Evolutionary conservation across 1,140 invertebrate genomes (phyloP).

Genomic region (Drosophila grimshawi): DNA sequence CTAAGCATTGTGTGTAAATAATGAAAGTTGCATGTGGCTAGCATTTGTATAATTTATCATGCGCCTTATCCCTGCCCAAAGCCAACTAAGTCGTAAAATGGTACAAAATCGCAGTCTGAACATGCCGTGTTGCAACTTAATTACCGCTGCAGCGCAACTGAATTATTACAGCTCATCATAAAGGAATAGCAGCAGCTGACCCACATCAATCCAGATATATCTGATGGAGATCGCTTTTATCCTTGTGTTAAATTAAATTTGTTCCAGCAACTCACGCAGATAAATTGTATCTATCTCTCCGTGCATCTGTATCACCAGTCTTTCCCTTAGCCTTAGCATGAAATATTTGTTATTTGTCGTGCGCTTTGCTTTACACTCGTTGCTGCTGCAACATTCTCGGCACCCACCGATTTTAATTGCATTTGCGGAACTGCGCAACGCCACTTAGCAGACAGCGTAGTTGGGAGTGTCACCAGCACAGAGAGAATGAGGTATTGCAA

Average conservation of each 20-base stretch:
- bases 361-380: constrained; percentile 21
- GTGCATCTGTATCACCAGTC: constrained; percentile 1
- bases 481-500: constrained; percentile 44
- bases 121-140: constrained; percentile 36
- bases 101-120: constrained; percentile 10
- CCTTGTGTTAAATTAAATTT: constrained; percentile 65
- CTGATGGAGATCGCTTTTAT: not conserved
- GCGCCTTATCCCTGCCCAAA: constrained; percentile 24
- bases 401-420: constrained; percentile 73
- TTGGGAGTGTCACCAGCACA: not conserved
- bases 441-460: constrained; percentile 41
- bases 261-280: constrained; percentile 34
- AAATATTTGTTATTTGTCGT: constrained; percentile 64
- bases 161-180: constrained; percentile 42
- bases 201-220: constrained; percentile 16
- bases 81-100: constrained; percentile 46
- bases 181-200: constrained; percentile 5
- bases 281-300: constrained; percentile 35
- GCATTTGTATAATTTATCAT: constrained; percentile 46
- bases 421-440: constrained; percentile 58
- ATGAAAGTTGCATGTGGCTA: constrained; percentile 54
- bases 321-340: not conserved
- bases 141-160: constrained; percentile 39
- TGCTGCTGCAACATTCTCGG: constrained; percentile 47
- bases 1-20: constrained; percentile 49